Evolutionary conservation across 2,888 invertebrate genomes (phyloP), one percentile per base, ranked within the genome.

Genomic region (Eupeodes luniger): DNA sequence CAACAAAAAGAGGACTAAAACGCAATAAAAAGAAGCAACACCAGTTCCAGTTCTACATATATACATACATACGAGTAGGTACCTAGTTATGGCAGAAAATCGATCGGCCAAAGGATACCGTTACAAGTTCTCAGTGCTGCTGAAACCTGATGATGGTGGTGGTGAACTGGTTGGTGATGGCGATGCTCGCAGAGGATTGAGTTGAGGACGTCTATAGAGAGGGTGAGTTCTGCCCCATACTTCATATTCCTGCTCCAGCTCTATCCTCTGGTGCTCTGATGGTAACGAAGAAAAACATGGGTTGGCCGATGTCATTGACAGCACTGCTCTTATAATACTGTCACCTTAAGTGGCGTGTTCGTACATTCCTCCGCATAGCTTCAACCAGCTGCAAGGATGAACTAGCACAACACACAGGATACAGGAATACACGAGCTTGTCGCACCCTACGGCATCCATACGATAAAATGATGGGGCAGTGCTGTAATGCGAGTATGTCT

Each of bases 221-320:
- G 34, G 16, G 61, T 27, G 27, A 44, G 55, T 69, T 34, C 47
- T 34, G 5, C 53, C 55, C 36, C 53, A 6, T 34, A 7, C 34
- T 59, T 5, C 49, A 14, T 49, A 14, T 14, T 11, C 19, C 34
- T 3, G 14, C 47, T 47, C 2, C 47, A n/a, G 11, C 19, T 57
- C 19, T 3, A 27, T 27, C 27, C 27, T 27, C 27, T 27, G 27
- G 3, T 27, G 27, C 27, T 27, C 55, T 70, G 10, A 19, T 55
- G 27, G 49, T 14, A 40, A 64, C 62, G 16, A 19, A 55, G 53
- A 66, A 66, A 51, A 77, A 67, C 76, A 72, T 64, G 81, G 83
- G 86, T 70, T 86, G 82, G 86, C 19, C 79, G 59, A 83, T 86
- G 83, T 83, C 83, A 86, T 79, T 83, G 77, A 82, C 85, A 86